These are phyloP conservation scores for Drosophila grimshawi DNA, from an alignment of 1,140 invertebrate species.

Conservation along the genomic window DNA sequence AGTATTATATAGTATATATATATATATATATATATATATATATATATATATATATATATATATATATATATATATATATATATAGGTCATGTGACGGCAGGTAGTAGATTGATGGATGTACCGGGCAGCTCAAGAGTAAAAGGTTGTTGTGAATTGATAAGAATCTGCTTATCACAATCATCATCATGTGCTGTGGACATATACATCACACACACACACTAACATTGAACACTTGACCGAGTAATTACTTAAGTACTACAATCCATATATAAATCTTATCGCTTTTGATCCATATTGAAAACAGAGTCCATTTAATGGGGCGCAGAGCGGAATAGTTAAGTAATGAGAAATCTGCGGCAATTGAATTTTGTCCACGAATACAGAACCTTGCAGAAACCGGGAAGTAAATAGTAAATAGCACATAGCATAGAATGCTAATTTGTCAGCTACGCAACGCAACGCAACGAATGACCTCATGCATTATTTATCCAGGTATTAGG, in stretches of 20 bases:
- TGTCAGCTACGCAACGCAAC: slow-evolving; percentile 38
- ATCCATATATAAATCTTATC: slow-evolving; percentile 39
- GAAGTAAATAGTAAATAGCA: background rate
- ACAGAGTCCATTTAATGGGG: slow-evolving; percentile 22
- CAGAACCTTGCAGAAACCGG: slow-evolving; percentile 29
- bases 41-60: background rate
- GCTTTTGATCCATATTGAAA: slow-evolving; percentile 32
- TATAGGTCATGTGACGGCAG: slow-evolving; percentile 36
- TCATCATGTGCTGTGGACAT: background rate
- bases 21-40: background rate
- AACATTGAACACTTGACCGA: slow-evolving; percentile 11
- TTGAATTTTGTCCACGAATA: slow-evolving; percentile 25
- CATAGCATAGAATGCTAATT: slow-evolving; percentile 25
- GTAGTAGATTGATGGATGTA: slow-evolving; percentile 44
- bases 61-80: slow-evolving; percentile 7
- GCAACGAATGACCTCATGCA: slow-evolving; percentile 46
- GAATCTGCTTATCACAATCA: slow-evolving; percentile 9
- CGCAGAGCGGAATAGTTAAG: background rate
- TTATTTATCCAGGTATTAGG: slow-evolving; percentile 20
- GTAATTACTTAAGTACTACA: slow-evolving; percentile 48
- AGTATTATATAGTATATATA: background rate
- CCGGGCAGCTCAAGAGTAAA: background rate
- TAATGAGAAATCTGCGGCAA: slow-evolving; percentile 5
- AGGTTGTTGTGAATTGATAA: slow-evolving; percentile 23
- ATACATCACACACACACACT: background rate